Evolutionary conservation across 53 echinoderm and acorn worm species (phyloP).

Genomic region (Temnopleurus reevesii): DNA sequence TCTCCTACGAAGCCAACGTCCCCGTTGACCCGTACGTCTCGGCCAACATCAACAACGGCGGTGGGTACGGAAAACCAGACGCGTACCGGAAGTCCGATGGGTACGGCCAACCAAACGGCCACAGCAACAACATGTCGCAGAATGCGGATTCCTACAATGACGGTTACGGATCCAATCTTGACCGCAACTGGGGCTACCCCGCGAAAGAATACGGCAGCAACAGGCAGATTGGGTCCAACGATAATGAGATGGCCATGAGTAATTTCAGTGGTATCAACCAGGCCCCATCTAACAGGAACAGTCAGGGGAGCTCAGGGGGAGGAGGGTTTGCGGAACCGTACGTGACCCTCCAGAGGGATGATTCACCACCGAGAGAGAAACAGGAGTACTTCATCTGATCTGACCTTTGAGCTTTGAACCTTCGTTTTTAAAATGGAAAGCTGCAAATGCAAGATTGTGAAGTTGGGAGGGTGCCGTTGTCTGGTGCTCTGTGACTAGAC

Average conservation of each 20-base stretch:
- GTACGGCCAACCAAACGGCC: background rate
- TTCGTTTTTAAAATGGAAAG: background rate
- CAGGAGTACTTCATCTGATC: constrained; percentile 69
- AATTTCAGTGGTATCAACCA: constrained; percentile 28
- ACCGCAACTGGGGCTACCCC: background rate
- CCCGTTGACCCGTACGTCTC: constrained; percentile 13
- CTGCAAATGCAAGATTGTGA: background rate
- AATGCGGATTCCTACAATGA: constrained; percentile 50
- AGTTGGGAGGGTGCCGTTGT: too few relatives aligned
- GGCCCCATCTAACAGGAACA: background rate
- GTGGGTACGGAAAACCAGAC: background rate
- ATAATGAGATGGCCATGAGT: constrained; percentile 12
- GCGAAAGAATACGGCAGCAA: background rate
- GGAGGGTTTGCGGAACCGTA: constrained; percentile 27
- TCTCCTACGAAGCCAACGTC: constrained; percentile 51
- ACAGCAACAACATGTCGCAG: constrained; percentile 17
- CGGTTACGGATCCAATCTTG: constrained; percentile 2
- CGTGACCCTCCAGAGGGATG: constrained; percentile 50
- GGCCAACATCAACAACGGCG: constrained; percentile 42
- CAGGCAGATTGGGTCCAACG: constrained; percentile 30
- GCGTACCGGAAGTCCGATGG: background rate
- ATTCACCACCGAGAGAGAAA: constrained; percentile 54
- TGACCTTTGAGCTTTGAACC: background rate
- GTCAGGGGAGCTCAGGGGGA: constrained; percentile 2
- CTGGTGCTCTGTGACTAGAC: too few relatives aligned